Conservation (phyloP, 2,888 invertebrate species). For the Lithophane semibrunnea region DNA sequence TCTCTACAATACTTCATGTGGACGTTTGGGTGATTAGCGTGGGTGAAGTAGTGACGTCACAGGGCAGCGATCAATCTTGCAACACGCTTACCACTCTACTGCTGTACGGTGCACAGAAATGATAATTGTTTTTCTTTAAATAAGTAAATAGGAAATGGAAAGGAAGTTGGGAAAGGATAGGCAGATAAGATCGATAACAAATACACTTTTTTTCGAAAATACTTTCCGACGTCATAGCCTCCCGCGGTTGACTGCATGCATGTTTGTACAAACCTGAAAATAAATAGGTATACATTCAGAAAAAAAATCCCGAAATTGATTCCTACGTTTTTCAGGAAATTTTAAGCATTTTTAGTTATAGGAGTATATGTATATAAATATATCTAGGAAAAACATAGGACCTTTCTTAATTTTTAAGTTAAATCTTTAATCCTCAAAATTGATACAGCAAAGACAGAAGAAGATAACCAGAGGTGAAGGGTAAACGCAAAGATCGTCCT, state of each 20-base stretch:
- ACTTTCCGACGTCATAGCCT: background rate
- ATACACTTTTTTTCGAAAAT: background rate
- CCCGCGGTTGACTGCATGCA: background rate
- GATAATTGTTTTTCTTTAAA: constrained; percentile 57
- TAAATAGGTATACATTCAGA: background rate
- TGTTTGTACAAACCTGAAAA: background rate
- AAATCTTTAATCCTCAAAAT: background rate
- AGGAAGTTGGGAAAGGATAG: background rate
- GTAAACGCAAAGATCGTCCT: constrained; percentile 19
- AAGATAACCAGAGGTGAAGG: constrained; percentile 20
- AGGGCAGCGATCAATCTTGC: constrained; percentile 55
- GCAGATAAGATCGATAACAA: background rate
- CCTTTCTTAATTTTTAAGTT: background rate
- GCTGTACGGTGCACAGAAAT: constrained; percentile 48
- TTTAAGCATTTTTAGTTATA: background rate
- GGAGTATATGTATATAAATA: no score
- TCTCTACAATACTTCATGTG: constrained; percentile 26
- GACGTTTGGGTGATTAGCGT: constrained; percentile 44
- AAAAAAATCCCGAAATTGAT: background rate
- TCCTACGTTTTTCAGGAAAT: background rate
- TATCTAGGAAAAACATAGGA: background rate
- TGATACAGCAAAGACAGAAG: constrained; percentile 22
- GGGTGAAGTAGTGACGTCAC: constrained; percentile 40
- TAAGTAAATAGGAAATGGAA: constrained; percentile 15
- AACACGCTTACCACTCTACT: constrained; percentile 54